A percentile compares a stretch with the other conserved stretches of the same genome.
phyloP scores from a whole-genome alignment of 2,113 vertebrate genomes.

The Percopsis transmontana region DNA sequence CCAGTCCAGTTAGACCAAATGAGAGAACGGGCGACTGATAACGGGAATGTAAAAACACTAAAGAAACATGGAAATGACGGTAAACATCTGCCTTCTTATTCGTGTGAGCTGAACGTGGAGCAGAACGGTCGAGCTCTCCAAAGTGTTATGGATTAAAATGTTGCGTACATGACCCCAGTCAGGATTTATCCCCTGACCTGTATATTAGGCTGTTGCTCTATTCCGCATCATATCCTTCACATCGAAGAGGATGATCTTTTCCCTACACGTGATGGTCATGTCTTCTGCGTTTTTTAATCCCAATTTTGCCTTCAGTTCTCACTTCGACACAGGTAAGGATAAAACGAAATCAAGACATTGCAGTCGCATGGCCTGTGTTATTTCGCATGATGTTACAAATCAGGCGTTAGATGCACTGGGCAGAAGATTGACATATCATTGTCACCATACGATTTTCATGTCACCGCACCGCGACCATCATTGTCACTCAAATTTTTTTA shows the following conservation, averaged over 20 bases:
- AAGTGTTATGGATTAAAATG: constrained; percentile 64
- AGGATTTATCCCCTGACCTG: constrained; percentile 44
- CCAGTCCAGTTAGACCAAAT: neutral
- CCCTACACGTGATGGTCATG: constrained; percentile 80
- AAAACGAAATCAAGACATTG: constrained; percentile 7
- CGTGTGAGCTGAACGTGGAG: constrained; percentile 54
- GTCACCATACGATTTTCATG: no score
- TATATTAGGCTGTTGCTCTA: constrained; percentile 44
- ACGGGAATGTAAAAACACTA: constrained; percentile 25
- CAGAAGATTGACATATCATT: no score
- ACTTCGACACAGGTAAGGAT: constrained; percentile 89
- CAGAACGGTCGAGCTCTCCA: constrained; percentile 47
- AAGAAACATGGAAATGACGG: constrained; percentile 49
- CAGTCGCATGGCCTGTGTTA: neutral
- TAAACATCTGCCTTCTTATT: constrained; percentile 60
- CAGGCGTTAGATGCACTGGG: neutral
- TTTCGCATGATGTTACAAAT: no score
- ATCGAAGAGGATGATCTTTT: constrained; percentile 75
- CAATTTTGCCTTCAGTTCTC: constrained; percentile 91
- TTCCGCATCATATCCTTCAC: constrained; percentile 48
- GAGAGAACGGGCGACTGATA: neutral
- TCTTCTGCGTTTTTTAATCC: constrained; percentile 88
- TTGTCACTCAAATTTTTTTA: no score
- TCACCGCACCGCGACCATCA: no score
- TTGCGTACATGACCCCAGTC: constrained; percentile 56